Conservation (phyloP, 2,888 invertebrate species). For the Netelia fuscicornis region DNA sequence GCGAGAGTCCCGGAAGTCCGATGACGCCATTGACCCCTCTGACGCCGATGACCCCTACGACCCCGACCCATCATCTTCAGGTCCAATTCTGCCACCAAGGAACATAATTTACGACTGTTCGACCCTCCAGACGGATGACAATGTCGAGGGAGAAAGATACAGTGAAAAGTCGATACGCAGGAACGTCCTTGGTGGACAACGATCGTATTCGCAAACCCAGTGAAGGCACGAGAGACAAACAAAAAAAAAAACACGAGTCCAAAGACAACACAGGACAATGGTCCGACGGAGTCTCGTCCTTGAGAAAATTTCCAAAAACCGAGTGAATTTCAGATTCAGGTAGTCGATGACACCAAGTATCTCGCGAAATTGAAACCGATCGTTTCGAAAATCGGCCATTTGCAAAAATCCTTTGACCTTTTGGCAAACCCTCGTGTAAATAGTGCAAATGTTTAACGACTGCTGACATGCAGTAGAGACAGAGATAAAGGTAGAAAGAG, state of each 20-base stretch:
- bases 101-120: constrained; percentile 71
- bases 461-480: background rate
- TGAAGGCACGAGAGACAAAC: background rate
- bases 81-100: constrained; percentile 80
- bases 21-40: constrained; percentile 80
- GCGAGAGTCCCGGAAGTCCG: constrained; percentile 81
- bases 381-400: constrained; percentile 13
- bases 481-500: constrained; percentile 6
- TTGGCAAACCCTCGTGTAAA: constrained; percentile 44
- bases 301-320: too few species aligned
- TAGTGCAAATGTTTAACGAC: constrained; percentile 23
- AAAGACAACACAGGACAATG: background rate
- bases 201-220: background rate
- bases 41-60: constrained; percentile 80
- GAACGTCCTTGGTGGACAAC: too few species aligned
- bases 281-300: too few species aligned
- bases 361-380: background rate
- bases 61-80: constrained; percentile 79
- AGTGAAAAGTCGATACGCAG: background rate
- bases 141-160: background rate
- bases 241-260: background rate
- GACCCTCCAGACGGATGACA: background rate
- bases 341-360: background rate
- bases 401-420: background rate
- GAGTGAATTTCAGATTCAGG: too few species aligned